These are phyloP conservation scores for Dysidea cf. avara DNA, from an alignment of 37 sponge, comb jelly and placozoan genomes.

Conservation along the genomic window DNA sequence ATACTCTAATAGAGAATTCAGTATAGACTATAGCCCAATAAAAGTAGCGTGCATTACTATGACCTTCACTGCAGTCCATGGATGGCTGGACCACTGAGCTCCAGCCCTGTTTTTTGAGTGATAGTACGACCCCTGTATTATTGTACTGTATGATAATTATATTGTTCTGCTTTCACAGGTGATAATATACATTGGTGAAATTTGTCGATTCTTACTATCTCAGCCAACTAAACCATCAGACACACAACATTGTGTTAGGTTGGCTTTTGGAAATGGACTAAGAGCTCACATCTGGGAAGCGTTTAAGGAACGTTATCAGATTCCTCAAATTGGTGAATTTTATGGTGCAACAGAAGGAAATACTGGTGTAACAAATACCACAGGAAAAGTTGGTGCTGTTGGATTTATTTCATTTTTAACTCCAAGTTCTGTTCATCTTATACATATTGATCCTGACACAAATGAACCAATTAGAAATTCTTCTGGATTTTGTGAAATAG, in stretches of 20 bases:
- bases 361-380: constrained; percentile 22
- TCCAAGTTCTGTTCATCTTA: constrained; percentile 12
- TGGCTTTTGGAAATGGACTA: too few relatives aligned
- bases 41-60: too few relatives aligned
- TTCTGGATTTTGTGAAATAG: constrained; percentile 64
- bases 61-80: too few relatives aligned
- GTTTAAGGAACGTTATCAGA: constrained; percentile 71
- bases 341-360: constrained; percentile 94
- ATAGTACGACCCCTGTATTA: too few relatives aligned
- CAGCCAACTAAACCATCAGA: constrained; percentile 68
- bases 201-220: constrained; percentile 80
- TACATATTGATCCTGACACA: constrained; percentile 62
- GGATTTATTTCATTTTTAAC: constrained; percentile 42
- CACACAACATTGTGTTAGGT: too few relatives aligned
- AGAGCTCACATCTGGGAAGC: too few relatives aligned
- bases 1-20: too few relatives aligned
- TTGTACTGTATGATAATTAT: too few relatives aligned
- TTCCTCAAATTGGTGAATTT: constrained; percentile 73
- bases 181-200: constrained; percentile 80
- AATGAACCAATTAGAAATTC: too few relatives aligned
- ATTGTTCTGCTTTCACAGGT: constrained; percentile 56
- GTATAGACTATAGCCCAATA: too few relatives aligned
- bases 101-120: too few relatives aligned
- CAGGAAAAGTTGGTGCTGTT: constrained; percentile 52
- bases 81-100: too few relatives aligned